phyloP scores from a whole-genome alignment of 2,113 vertebrate genomes.

The Grallaria varia region DNA sequence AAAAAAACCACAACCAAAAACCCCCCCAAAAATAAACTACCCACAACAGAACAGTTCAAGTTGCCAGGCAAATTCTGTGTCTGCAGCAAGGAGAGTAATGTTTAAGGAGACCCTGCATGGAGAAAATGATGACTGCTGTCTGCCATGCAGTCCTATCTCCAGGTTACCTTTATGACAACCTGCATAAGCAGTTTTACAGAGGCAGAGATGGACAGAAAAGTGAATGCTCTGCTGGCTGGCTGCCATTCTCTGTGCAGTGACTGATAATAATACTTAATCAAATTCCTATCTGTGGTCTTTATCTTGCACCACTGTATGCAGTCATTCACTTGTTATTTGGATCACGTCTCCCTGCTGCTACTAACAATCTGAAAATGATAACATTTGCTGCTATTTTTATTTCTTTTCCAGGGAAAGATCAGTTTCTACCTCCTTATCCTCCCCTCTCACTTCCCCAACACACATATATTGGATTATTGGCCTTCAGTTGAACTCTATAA shows the following conservation, averaged over 20 bases:
- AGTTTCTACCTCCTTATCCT: neutral
- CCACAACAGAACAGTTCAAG: neutral
- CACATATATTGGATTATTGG: slow-evolving; percentile 51
- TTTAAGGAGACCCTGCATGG: neutral
- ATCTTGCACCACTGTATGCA: neutral
- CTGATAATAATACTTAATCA: slow-evolving; percentile 43
- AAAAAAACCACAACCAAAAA: neutral
- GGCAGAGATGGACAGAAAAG: neutral
- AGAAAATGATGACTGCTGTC: neutral
- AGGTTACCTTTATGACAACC: neutral
- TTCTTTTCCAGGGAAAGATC: slow-evolving; percentile 42
- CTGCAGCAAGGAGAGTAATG: neutral
- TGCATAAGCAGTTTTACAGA: slow-evolving; percentile 16
- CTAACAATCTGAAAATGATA: slow-evolving; percentile 63
- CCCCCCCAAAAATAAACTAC: too few relatives aligned
- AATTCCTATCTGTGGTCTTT: slow-evolving; percentile 30
- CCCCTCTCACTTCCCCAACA: neutral
- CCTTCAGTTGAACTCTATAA: slow-evolving; percentile 66
- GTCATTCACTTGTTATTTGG: slow-evolving; percentile 51
- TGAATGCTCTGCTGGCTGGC: neutral
- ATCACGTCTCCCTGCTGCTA: slow-evolving; percentile 47
- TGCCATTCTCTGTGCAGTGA: neutral
- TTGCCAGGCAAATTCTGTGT: neutral
- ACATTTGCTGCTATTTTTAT: slow-evolving; percentile 67
- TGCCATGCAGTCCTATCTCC: neutral